Base-by-base conservation (phyloP, 2,797 vertebrate genomes). In the Melanotaenia boesemani region DNA sequence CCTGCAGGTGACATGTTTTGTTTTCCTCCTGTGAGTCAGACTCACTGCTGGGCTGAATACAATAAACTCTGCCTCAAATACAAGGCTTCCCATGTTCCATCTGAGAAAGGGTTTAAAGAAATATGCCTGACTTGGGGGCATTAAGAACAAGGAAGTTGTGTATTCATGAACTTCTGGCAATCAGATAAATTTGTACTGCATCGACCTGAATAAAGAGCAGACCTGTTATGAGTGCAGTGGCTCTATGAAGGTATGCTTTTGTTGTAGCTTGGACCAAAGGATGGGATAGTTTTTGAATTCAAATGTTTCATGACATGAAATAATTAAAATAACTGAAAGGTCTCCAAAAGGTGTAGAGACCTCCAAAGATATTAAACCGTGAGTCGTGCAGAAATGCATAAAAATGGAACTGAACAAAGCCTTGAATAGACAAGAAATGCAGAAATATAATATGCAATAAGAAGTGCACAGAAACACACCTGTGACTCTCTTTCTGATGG, bases 401-500 rank as follows among this genome's bases (percentile, higher is more conserved):
- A 20, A 60, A 41, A 50, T 7, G 22, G 2, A 55, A 22, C 12
- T 2, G 18, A 28, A 48, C 24, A 26, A n/a, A n/a, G 39, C 0
- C 20, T 52, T 52, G 4, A 50, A 20, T 10, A 22, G 10, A 20
- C 9, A 41, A n/a, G 12, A 30, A 30, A 22, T 12, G 41, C 4
- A 10, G 3, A 37, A 24, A 34, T 46, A 2, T 26, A 58, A 63
- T 26, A 6, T 52, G 37, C 18, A 63, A 34, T 2, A 30, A 22
- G n/a, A 58, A 20, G 1, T 57, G 26, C 34, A 67, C 6, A 24
- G 24, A 56, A 46, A 80, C 87, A 80, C 80, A 93, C 93, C 92
- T 93, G 91, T 3, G 80, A 65, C 71, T 81, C 87, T 13, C 82
- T 86, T 22, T 90, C 88, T 2, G 80, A 56, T 64, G 59, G 82